phyloP scores from a whole-genome alignment of 2,797 vertebrate species.

The Babyrousa celebensis region DNA sequence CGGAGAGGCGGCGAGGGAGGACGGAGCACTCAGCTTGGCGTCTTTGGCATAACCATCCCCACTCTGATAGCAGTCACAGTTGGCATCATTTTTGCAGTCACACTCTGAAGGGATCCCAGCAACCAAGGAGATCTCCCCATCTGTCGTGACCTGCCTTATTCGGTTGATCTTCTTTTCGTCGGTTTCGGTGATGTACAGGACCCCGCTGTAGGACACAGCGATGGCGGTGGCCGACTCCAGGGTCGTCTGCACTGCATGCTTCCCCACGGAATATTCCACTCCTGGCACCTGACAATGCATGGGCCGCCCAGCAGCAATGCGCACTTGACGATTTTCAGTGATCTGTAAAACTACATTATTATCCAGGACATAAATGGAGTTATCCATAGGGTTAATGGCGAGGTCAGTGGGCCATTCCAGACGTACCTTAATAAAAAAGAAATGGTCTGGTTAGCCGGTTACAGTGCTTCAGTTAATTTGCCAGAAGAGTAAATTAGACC shows the following conservation, averaged over 20 bases:
- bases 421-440: constrained; percentile 93
- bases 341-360: constrained; percentile 98
- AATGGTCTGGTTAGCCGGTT: constrained; percentile 72
- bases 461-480: neutral
- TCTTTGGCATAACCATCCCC: constrained; percentile 99
- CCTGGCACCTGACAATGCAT: constrained; percentile 97
- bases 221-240: constrained; percentile 97
- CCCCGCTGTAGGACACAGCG: constrained; percentile 96
- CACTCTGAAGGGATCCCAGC: constrained; percentile 97
- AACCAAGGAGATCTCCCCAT: constrained; percentile 98
- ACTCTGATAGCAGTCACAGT: constrained; percentile 99
- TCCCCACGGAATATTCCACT: constrained; percentile 94
- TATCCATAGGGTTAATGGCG: constrained; percentile 98
- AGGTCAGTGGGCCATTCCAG: constrained; percentile 99
- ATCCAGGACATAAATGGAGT: constrained; percentile 98
- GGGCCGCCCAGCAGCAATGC: constrained; percentile 97
- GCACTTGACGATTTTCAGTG: constrained; percentile 97
- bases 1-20: constrained; percentile 97
- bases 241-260: constrained; percentile 95
- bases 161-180: constrained; percentile 98
- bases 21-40: constrained; percentile 97
- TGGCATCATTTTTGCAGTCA: constrained; percentile 98
- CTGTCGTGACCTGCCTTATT: constrained; percentile 96
- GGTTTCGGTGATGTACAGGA: constrained; percentile 97
- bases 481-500: constrained; percentile 36